Percentiles rank a stretch among this genome's conserved stretches.
These are phyloP conservation scores for Bambusicola thoracicus DNA, from an alignment of 2,113 vertebrate genomes.

Conservation along the genomic window DNA sequence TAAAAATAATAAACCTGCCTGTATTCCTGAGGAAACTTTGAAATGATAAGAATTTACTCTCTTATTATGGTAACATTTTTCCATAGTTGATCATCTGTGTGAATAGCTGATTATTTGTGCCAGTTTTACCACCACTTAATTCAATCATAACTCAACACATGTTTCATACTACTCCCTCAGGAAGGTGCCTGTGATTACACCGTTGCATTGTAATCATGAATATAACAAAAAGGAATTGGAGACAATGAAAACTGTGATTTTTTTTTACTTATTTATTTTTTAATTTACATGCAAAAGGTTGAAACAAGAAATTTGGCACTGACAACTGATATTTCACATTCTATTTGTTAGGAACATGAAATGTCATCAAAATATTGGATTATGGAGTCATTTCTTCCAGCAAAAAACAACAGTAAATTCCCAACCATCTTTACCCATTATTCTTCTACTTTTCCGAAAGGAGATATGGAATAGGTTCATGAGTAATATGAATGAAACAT, in stretches of 20 bases:
- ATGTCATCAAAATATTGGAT: not conserved
- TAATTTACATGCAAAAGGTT: not conserved
- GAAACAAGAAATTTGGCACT: not conserved
- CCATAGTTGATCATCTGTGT: not conserved
- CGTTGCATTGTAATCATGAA: not conserved
- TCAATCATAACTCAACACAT: not conserved
- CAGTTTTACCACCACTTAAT: not conserved
- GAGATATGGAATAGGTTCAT: conserved; percentile 22
- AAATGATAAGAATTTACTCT: not conserved
- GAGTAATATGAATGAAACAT: not conserved
- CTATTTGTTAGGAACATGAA: not conserved
- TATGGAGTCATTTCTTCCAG: not conserved
- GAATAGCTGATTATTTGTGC: not conserved
- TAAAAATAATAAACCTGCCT: not conserved
- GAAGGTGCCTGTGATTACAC: not conserved
- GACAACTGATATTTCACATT: not conserved
- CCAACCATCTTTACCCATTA: not conserved
- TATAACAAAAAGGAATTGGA: not conserved
- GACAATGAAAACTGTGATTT: not conserved
- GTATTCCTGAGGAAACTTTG: not conserved
- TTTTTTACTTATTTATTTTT: not conserved
- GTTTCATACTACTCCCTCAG: not conserved
- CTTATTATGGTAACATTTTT: not conserved
- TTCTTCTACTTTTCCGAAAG: not conserved
- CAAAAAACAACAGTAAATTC: not conserved